Evolutionary conservation across 2,113 vertebrate species (phyloP).

Genomic region (Poecilia latipinna): DNA sequence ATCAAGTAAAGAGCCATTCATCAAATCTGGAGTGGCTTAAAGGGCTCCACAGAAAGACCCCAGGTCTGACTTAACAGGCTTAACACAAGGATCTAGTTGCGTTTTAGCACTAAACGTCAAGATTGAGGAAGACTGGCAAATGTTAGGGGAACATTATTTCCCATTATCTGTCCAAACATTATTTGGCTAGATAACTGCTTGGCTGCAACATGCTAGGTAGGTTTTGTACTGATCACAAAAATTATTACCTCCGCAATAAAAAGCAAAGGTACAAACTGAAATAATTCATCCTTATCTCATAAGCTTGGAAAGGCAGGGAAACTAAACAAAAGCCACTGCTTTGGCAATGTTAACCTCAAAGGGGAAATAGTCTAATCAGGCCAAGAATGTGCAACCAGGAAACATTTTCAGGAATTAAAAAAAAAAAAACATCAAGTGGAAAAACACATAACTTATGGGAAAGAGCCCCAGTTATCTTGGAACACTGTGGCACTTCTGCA

Average conservation of each 20-base stretch:
- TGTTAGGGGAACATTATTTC: not conserved
- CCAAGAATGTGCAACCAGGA: not conserved
- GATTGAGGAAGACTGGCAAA: not conserved
- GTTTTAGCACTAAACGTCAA: not conserved
- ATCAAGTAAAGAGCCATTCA: too few species aligned
- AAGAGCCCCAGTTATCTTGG: not conserved
- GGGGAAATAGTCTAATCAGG: not conserved
- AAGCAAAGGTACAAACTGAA: not conserved
- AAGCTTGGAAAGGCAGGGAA: not conserved
- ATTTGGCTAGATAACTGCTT: not conserved
- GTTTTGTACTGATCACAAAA: too few species aligned
- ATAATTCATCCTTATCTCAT: not conserved
- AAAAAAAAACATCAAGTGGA: not conserved
- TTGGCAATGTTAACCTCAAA: not conserved
- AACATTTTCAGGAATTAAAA: not conserved
- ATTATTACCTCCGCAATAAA: not conserved
- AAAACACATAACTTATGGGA: not conserved
- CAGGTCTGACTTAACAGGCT: not conserved
- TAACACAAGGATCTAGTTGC: not conserved
- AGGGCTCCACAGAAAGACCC: not conserved
- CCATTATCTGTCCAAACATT: not conserved
- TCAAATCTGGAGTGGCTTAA: not conserved
- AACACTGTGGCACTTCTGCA: not conserved
- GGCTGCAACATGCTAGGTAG: too few species aligned
- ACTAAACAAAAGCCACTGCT: not conserved